Evolutionary conservation across 2,797 vertebrate species (phyloP), one percentile per base, ranked within the genome.

Genomic region (Pangasius krempfi): DNA sequence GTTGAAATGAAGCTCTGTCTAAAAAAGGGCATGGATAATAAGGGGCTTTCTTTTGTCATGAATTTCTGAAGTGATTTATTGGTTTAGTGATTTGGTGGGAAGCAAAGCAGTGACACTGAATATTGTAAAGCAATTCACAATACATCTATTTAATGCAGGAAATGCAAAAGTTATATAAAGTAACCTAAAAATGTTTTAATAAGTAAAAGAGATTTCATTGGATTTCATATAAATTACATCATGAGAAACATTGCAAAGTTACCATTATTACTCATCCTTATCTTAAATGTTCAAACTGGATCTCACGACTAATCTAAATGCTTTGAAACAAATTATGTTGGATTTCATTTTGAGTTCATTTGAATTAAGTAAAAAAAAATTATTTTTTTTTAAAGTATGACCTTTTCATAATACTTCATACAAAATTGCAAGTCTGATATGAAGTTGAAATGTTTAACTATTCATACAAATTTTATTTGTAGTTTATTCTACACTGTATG

Each of bases 1-100:
- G 88, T 86, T 78, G 75, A 76, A 81, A 89, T 88, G 68, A 78
- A 81, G 80, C 78, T 84, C 84, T 52, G 83, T 72, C 88, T 87
- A 78, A 52, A 83, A 90, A 91, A 92, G 86, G 87, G 88, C 91
- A 92, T 86, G 50, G 83, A 87, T 90, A 91, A 92, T 90, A 87
- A 75, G 37, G 85, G 76, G 58, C 64, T 88, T 54, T 83, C 56
- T 86, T 85, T 91, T 87, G 87, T 76, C 58, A 89, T 86, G 87
- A 37, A 87, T 82, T 66, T 85, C 76, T 82, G 66, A 66, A 90
- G 91, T 64, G 73, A 83, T 82, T 47, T 47, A 60, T 37, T 37
- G 37, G 37, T 37, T 37, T 37, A 37, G 37, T 37, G 37, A 37
- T 37, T 86, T 79, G 75, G 62, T 78, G 83, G 82, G 52, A 52